Conservation (phyloP, 2,113 vertebrate species). For the Cryptomyrus ogoouensis region DNA sequence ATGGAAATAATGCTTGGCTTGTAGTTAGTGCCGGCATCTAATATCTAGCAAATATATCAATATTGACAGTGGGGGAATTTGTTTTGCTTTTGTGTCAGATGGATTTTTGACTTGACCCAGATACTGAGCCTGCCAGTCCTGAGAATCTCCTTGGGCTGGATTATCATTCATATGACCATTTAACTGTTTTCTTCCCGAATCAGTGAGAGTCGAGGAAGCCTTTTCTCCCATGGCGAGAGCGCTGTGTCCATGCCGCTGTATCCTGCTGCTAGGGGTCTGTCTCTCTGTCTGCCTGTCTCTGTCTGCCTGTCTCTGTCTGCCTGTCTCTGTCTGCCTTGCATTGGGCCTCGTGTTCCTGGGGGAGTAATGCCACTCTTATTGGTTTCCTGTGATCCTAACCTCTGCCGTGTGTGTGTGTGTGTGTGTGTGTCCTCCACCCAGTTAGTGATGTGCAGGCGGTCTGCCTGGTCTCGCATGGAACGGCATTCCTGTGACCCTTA, state of each 20-base stretch:
- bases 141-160: not conserved
- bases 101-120: constrained; percentile 1
- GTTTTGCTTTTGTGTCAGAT: not conserved
- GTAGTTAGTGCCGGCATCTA: not conserved
- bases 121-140: not conserved
- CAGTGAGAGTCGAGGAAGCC: not conserved
- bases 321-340: not conserved
- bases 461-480: not conserved
- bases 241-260: not conserved
- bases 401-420: not conserved
- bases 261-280: not conserved
- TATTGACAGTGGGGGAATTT: not conserved
- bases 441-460: not conserved
- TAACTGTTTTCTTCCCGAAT: not conserved
- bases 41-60: not conserved
- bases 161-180: not conserved
- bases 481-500: not conserved
- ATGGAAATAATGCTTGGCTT: not conserved
- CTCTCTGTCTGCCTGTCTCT: not conserved
- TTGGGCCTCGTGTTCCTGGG: not conserved
- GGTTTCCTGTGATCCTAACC: not conserved
- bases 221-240: not conserved
- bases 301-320: no score
- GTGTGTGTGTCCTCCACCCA: not conserved
- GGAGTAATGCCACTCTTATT: not conserved